Conservation (phyloP, 2,888 invertebrate genomes). For the Melangyna quadrimaculata region DNA sequence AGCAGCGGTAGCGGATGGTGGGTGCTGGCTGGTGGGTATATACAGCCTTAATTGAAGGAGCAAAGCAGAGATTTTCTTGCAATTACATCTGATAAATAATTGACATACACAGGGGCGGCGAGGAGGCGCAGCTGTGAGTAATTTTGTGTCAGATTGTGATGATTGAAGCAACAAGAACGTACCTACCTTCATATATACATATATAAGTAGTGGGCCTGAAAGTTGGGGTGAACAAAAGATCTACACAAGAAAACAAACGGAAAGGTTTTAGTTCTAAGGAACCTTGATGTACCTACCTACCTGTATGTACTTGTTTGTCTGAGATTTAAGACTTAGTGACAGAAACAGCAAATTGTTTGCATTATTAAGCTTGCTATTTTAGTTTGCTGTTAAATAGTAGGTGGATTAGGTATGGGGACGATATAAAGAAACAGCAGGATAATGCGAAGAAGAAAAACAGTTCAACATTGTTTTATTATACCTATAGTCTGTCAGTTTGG, state of each 20-base stretch:
- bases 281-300: too few species aligned
- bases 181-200: neutral
- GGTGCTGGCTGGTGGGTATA: too few species aligned
- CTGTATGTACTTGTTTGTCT: slow-evolving; percentile 35
- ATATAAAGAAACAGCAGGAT: neutral
- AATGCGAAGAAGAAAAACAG: neutral
- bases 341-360: slow-evolving; percentile 43
- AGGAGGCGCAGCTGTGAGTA: slow-evolving; percentile 21
- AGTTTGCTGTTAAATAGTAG: neutral
- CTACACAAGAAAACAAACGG: neutral
- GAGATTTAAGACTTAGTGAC: slow-evolving; percentile 48
- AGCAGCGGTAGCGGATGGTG: slow-evolving; percentile 22
- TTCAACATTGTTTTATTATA: neutral
- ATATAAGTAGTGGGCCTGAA: neutral
- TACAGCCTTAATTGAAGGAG: slow-evolving; percentile 42
- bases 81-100: slow-evolving; percentile 66
- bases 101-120: slow-evolving; percentile 42
- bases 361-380: slow-evolving; percentile 56
- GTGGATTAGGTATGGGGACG: neutral
- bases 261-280: neutral
- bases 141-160: slow-evolving; percentile 63
- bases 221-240: neutral
- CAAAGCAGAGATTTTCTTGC: slow-evolving; percentile 46
- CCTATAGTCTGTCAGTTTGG: neutral
- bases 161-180: slow-evolving; percentile 11